Conservation (phyloP, 92 coral and sea anemone genomes). For the Heteractis magnifica region DNA sequence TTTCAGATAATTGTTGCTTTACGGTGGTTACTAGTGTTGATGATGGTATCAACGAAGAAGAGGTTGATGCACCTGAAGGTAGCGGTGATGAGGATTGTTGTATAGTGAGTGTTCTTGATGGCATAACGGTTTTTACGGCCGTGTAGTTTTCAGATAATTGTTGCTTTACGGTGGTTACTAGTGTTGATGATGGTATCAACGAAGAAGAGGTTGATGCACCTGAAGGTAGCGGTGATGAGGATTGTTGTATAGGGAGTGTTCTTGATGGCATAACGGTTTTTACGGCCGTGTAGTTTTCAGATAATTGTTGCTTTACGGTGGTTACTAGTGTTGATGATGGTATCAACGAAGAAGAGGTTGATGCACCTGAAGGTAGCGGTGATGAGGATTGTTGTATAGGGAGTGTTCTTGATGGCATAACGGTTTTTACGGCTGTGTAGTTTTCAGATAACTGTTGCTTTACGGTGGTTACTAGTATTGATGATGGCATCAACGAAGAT, state of each 20-base stretch:
- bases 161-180: neutral
- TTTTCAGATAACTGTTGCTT: no score
- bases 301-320: neutral
- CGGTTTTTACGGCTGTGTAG: no score
- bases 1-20: neutral
- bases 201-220: neutral
- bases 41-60: neutral
- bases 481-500: neutral
- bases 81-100: neutral
- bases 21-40: neutral
- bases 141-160: no score
- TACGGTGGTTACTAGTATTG: neutral
- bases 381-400: neutral
- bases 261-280: conserved; percentile 14
- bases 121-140: neutral
- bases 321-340: neutral
- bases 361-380: neutral
- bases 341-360: neutral
- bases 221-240: neutral
- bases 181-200: neutral
- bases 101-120: conserved; percentile 7
- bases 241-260: neutral
- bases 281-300: neutral
- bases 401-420: neutral
- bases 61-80: neutral